These are phyloP conservation scores for Ursus arctos DNA, from an alignment of 2,113 vertebrate species.

Conservation along the genomic window DNA sequence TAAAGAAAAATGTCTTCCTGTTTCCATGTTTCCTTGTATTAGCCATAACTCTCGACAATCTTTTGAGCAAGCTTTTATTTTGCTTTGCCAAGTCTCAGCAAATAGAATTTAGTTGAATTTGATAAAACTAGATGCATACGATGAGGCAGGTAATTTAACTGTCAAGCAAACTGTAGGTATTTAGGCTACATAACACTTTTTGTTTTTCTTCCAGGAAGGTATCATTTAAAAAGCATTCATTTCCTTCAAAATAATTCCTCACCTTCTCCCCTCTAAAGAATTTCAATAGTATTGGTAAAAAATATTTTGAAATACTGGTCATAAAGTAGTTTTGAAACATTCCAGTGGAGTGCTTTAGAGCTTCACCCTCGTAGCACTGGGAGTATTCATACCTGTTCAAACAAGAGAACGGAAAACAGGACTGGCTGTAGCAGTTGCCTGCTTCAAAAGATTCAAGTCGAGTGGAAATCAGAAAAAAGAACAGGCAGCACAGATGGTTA, in stretches of 20 bases:
- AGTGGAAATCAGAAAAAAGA: constrained; percentile 36
- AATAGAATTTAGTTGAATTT: constrained; percentile 26
- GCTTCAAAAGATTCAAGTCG: not conserved
- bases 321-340: constrained; percentile 38
- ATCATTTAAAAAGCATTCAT: not conserved
- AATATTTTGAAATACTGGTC: constrained; percentile 22
- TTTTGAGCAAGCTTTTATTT: constrained; percentile 49
- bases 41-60: not conserved
- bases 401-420: not conserved
- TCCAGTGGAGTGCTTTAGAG: not conserved
- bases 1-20: constrained; percentile 1
- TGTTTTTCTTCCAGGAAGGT: constrained; percentile 16
- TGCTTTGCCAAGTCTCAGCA: not conserved
- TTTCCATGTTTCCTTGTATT: constrained; percentile 31
- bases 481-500: constrained; percentile 45
- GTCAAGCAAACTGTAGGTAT: not conserved
- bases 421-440: not conserved
- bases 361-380: not conserved
- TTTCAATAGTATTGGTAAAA: constrained; percentile 60
- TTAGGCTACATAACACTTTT: not conserved
- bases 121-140: not conserved
- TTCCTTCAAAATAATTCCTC: constrained; percentile 46
- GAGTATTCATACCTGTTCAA: not conserved
- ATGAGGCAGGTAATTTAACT: constrained; percentile 55
- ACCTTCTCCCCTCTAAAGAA: not conserved